A percentile compares a stretch with the other conserved stretches of the same genome.
phyloP scores from a whole-genome alignment of 1,140 invertebrate species.

The Megalonaias nervosa region DNA sequence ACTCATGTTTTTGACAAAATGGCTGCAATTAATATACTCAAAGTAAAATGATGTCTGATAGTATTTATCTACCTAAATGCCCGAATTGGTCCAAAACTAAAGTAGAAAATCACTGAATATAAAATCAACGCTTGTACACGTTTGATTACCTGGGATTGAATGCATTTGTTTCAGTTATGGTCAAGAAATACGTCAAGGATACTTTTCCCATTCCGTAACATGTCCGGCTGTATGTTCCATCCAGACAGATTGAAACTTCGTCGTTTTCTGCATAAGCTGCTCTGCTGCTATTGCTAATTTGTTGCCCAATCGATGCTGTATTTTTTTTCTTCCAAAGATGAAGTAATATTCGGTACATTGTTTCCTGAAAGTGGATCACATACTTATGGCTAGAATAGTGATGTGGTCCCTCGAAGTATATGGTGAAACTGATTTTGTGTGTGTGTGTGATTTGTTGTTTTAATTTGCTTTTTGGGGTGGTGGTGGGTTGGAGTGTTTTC shows the following conservation, averaged over 20 bases:
- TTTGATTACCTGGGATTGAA: constrained; percentile 5
- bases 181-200: neutral
- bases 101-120: neutral
- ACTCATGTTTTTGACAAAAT: no score
- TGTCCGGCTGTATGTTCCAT: neutral
- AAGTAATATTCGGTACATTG: constrained; percentile 3
- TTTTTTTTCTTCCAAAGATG: neutral
- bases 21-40: no score
- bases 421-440: no score
- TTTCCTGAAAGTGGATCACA: constrained; percentile 1
- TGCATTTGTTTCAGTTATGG: neutral
- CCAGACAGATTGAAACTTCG: constrained; percentile 1
- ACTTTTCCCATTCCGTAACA: neutral
- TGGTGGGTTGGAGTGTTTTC: no score
- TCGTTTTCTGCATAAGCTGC: neutral
- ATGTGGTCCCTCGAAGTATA: no score
- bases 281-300: neutral
- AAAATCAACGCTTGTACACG: neutral
- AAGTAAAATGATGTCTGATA: no score
- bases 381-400: no score
- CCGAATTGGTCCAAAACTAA: no score
- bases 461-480: no score
- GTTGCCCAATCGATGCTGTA: neutral
- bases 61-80: no score
- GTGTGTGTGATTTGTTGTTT: no score